A percentile compares a stretch with the other conserved stretches of the same genome.
Evolutionary conservation across 1,140 invertebrate genomes (phyloP).

Genomic region (Leucophenga varia): DNA sequence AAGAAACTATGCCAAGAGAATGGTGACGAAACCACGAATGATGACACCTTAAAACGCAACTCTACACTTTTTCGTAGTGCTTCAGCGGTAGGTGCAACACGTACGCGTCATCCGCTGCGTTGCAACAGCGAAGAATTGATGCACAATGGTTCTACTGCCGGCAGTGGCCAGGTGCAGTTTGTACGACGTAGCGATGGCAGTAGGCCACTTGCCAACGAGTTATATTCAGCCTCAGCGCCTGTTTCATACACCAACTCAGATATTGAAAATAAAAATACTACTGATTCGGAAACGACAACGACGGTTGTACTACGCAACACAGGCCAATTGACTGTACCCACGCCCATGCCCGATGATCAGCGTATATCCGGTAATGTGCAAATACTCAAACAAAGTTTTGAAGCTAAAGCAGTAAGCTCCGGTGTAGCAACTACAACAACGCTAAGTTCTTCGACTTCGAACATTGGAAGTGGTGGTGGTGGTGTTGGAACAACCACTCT

Average conservation of each 20-base stretch:
- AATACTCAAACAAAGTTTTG: conserved; percentile 83
- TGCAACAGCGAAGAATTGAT: conserved; percentile 54
- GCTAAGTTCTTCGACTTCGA: no score
- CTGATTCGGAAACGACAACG: conserved; percentile 16
- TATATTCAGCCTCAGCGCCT: conserved; percentile 25
- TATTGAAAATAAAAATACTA: conserved; percentile 47
- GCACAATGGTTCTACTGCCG: conserved; percentile 13
- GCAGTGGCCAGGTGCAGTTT: neutral
- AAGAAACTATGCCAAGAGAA: conserved; percentile 61
- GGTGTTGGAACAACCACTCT: conserved; percentile 22
- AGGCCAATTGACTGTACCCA: conserved; percentile 5
- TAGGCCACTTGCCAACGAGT: neutral
- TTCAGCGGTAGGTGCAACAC: conserved; percentile 34
- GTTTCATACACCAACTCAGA: conserved; percentile 37
- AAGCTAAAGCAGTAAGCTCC: conserved; percentile 68
- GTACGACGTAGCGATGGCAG: conserved; percentile 17
- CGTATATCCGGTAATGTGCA: conserved; percentile 69
- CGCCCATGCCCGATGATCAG: conserved; percentile 33
- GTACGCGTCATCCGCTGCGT: conserved; percentile 35
- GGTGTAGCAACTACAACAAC: conserved; percentile 24
- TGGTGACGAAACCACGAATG: conserved; percentile 27
- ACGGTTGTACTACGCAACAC: conserved; percentile 27
- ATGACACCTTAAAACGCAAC: conserved; percentile 11
- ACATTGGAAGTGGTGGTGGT: conserved; percentile 13
- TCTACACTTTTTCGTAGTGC: conserved; percentile 40